phyloP scores from a whole-genome alignment of 1,140 invertebrate species.

The Venturia canescens region DNA sequence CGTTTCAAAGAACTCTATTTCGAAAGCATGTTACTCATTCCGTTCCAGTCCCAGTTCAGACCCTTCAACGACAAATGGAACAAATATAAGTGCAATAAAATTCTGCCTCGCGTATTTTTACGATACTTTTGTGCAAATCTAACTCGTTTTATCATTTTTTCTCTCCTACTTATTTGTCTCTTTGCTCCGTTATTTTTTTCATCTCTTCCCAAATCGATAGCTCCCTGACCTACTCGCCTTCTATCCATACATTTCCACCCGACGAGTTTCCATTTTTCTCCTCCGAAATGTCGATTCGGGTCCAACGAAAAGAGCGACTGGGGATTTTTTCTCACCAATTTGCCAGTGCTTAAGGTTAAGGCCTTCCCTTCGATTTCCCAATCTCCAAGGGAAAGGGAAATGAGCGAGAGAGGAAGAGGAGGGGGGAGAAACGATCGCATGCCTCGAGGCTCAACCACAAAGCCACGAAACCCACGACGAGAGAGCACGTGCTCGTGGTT shows the following conservation, averaged over 20 bases:
- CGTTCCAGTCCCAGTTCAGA: constrained; percentile 34
- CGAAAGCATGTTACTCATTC: constrained; percentile 50
- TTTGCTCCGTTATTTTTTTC: no score
- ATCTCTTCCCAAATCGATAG: no score
- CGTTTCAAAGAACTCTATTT: constrained; percentile 53
- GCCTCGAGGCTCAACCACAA: neutral
- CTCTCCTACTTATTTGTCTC: constrained; percentile 29
- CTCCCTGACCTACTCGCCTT: neutral
- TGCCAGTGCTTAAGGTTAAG: neutral
- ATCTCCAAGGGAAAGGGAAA: neutral
- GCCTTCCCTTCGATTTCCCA: neutral
- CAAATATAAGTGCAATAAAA: no score
- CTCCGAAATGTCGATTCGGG: neutral
- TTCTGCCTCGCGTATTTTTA: no score
- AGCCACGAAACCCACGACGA: neutral
- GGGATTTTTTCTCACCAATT: neutral
- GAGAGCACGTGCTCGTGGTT: constrained; percentile 9
- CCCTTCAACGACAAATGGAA: neutral
- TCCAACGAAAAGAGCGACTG: neutral
- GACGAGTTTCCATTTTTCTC: neutral
- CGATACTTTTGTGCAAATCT: no score
- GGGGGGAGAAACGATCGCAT: neutral
- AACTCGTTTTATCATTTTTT: constrained; percentile 21
- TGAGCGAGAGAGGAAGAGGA: no score
- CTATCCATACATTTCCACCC: neutral